Conservation (phyloP, 2,797 vertebrate species). For the Cossypha caffra region DNA sequence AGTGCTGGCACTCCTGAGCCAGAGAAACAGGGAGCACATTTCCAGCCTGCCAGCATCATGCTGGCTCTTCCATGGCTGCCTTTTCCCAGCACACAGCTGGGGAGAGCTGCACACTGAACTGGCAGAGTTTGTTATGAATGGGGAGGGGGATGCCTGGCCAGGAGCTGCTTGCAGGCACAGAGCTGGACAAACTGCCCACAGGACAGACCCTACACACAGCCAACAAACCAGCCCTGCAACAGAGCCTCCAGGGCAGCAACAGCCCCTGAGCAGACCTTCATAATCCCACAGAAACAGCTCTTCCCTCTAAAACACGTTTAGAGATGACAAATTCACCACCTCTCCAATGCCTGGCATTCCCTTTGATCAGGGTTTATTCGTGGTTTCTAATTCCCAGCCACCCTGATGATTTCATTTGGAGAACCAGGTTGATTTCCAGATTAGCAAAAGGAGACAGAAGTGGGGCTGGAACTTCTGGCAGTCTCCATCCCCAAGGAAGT, state of each 20-base stretch:
- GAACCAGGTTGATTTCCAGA: background rate
- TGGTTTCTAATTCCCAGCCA: background rate
- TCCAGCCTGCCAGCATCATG: background rate
- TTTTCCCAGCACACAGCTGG: background rate
- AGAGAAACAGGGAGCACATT: background rate
- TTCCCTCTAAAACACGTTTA: fast-evolving
- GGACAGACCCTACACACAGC: fast-evolving
- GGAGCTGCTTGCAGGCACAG: background rate
- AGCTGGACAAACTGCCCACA: background rate
- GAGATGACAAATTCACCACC: background rate
- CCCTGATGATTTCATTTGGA: background rate
- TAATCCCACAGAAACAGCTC: background rate
- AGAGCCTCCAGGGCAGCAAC: background rate
- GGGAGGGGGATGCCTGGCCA: background rate
- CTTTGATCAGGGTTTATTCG: background rate
- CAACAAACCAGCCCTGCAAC: background rate
- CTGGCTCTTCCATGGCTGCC: fast-evolving
- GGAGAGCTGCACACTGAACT: background rate
- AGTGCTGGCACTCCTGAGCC: background rate
- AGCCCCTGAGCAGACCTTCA: background rate
- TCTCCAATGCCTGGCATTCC: background rate
- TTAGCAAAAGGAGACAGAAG: background rate
- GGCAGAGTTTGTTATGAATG: fast-evolving
- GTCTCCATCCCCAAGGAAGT: fast-evolving
- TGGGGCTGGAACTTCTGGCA: background rate